These are phyloP conservation scores for Ladona fulva DNA, from an alignment of 1,140 invertebrate species.

Conservation along the genomic window DNA sequence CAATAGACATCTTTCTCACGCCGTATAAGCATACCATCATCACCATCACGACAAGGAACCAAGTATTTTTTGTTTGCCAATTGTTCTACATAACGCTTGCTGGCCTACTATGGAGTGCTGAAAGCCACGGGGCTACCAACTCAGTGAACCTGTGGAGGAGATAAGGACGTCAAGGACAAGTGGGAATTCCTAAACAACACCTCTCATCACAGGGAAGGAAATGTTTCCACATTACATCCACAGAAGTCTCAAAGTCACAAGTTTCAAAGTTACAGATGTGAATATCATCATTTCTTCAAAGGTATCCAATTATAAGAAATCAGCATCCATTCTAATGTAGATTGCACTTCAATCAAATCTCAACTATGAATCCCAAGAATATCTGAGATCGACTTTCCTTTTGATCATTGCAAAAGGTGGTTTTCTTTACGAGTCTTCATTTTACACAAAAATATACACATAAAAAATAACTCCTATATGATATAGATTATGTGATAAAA, in stretches of 20 bases:
- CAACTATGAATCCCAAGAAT: too few species aligned
- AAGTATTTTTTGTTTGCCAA: slow-evolving; percentile 10
- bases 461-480: too few species aligned
- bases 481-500: too few species aligned
- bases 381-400: too few species aligned
- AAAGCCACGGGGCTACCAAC: neutral
- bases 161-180: neutral
- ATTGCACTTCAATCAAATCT: too few species aligned
- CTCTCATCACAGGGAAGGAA: neutral
- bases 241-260: neutral
- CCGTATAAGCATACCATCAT: neutral
- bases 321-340: too few species aligned
- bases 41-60: slow-evolving; percentile 7
- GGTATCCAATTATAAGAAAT: too few species aligned
- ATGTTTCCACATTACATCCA: neutral
- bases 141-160: neutral
- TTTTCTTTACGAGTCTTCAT: too few species aligned
- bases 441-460: too few species aligned
- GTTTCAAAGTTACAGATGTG: too few species aligned
- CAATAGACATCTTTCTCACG: neutral
- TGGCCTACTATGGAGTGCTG: neutral
- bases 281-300: too few species aligned
- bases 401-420: too few species aligned
- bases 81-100: neutral
- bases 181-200: neutral